Percentiles rank a stretch among this genome's conserved stretches.
Evolutionary conservation across 2,797 vertebrate species (phyloP).

Genomic region (Jordanella pulchra): DNA sequence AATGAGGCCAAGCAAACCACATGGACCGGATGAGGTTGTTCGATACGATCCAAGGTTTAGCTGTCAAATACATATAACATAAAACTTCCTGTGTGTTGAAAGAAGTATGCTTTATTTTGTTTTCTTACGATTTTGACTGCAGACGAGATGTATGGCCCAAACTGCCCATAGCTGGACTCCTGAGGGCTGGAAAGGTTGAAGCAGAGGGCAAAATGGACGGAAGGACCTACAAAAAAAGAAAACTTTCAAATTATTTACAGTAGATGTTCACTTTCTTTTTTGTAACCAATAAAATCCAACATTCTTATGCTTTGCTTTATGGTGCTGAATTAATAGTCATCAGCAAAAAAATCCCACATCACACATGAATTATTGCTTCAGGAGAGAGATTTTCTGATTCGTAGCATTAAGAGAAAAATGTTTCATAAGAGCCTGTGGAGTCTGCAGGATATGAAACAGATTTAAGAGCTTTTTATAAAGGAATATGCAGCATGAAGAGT

Average conservation of each 20-base stretch:
- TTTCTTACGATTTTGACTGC: constrained; percentile 90
- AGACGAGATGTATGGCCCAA: constrained; percentile 94
- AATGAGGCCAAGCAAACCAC: background rate
- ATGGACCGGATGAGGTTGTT: constrained; percentile 1
- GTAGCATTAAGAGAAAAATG: background rate
- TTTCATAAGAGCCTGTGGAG: background rate
- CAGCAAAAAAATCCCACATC: background rate
- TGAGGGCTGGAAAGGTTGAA: constrained; percentile 85
- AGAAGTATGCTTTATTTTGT: constrained; percentile 14
- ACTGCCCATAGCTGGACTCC: constrained; percentile 96
- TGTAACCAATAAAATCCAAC: background rate
- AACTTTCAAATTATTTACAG: background rate
- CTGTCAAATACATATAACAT: background rate
- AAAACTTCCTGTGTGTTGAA: background rate
- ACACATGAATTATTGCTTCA: background rate
- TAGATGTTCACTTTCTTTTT: background rate
- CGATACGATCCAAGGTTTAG: background rate
- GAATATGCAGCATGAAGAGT: constrained; percentile 1
- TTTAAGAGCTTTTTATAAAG: background rate
- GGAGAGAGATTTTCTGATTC: background rate
- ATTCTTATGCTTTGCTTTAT: too few relatives aligned
- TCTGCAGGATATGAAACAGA: constrained; percentile 14
- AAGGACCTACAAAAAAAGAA: constrained; percentile 83
- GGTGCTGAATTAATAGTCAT: background rate
- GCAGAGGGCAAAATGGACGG: constrained; percentile 88